Base-by-base conservation (phyloP, 2,797 vertebrate genomes). In the Cuniculus paca region DNA sequence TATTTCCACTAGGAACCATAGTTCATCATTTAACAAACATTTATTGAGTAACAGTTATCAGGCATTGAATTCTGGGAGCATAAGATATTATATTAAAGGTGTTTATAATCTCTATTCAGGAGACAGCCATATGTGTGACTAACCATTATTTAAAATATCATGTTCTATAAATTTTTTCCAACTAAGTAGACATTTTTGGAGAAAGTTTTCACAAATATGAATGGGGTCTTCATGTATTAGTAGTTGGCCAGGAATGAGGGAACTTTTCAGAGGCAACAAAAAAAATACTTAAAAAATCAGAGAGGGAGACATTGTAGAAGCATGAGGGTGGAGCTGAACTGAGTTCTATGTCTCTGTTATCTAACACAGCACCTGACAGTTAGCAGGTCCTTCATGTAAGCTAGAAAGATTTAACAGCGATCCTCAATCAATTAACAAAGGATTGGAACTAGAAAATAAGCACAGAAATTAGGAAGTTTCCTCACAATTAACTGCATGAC, bases 21-120 rank as follows among this genome's bases (percentile, higher is more conserved):
- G 24, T 89, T 95, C 24, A 83, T 65, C 50, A 88, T 91, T 96
- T 86, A 83, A 60, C 39, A 91, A 97, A 56, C 13, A 65, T 88
- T 48, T 94, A 34, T 24, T 95, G 56, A 83, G 13, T 88, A 90
- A 79, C 68, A 91, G 4, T 82, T 28, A 75, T 77, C 58, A 86
- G 58, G 24, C 11, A 10, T 45, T 60, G 60, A 94, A 24, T 84
- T 2, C 11, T 52, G 28, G 22, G 10, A 86, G 13, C 39, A 31
- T 61, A 74, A 80, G 6, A 84, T 85, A 84, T 88, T 92, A 88
- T 68, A 82, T 79, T 83, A 75, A 95, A 81, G 31, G 9, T 31
- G n/a, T 36, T 89, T 63, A 20, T 70, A 91, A 52, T 22, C 75
- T 22, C 70, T 92, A 45, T 70, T 89, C 88, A 95, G 50, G 26